Evolutionary conservation across 1,140 invertebrate genomes (phyloP).

Genomic region (Macrobrachium nipponense): DNA sequence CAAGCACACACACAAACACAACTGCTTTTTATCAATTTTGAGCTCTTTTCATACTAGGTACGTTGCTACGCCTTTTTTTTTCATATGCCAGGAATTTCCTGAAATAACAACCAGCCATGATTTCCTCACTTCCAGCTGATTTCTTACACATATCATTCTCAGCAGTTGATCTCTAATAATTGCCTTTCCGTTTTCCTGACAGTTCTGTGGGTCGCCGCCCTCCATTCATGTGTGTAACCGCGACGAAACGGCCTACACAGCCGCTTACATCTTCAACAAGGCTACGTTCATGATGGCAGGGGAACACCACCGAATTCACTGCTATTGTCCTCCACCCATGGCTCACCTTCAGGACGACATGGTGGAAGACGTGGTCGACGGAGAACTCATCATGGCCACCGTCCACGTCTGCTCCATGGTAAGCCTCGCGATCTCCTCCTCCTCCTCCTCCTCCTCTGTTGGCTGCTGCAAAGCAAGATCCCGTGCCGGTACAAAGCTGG

Average conservation of each 20-base stretch:
- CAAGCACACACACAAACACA: no score
- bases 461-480: no score
- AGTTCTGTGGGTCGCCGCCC: conserved; percentile 39
- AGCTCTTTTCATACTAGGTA: no score
- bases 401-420: conserved; percentile 41
- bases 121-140: no score
- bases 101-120: no score
- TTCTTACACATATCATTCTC: no score
- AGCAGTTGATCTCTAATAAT: background rate
- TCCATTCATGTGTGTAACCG: conserved; percentile 35
- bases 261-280: conserved; percentile 54
- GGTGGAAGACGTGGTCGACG: conserved; percentile 35
- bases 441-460: no score
- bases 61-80: no score
- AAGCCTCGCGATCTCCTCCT: no score
- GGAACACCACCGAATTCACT: conserved; percentile 42
- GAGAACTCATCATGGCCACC: conserved; percentile 39
- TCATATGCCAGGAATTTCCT: no score
- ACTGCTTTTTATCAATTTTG: no score
- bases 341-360: conserved; percentile 33
- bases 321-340: conserved; percentile 44
- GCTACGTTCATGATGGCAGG: conserved; percentile 44
- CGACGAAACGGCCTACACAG: conserved; percentile 45
- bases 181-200: background rate
- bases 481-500: no score